Evolutionary conservation across 2,797 vertebrate species (phyloP).

Genomic region (Gymnoscopelus braueri): DNA sequence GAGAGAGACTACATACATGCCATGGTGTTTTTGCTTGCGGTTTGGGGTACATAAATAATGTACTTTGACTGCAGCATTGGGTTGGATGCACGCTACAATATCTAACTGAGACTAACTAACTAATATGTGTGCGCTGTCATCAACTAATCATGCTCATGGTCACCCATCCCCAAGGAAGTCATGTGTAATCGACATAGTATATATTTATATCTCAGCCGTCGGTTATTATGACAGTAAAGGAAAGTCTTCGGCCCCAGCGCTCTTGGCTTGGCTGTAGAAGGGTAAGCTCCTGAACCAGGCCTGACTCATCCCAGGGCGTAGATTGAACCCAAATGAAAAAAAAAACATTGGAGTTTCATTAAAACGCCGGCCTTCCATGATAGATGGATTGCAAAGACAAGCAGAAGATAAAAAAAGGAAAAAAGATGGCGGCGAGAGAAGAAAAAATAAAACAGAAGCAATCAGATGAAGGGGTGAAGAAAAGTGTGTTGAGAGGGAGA

Average conservation of each 20-base stretch:
- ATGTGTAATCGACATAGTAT: not conserved
- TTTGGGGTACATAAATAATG: conserved; percentile 70
- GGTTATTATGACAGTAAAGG: no score
- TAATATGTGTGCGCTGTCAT: conserved; percentile 32
- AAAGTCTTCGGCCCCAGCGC: not conserved
- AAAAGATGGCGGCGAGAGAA: not conserved
- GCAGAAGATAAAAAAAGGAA: conserved; percentile 26
- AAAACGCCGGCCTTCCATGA: conserved; percentile 38
- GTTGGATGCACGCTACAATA: conserved; percentile 48
- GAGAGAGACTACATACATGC: conserved; percentile 56
- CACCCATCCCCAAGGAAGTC: not conserved
- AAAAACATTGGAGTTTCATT: conserved; percentile 57
- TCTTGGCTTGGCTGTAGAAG: conserved; percentile 30
- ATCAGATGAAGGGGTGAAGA: conserved; percentile 62
- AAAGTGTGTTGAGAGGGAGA: conserved; percentile 44
- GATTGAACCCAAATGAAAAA: conserved; percentile 68
- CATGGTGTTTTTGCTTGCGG: conserved; percentile 49
- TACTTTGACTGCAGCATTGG: conserved; percentile 49
- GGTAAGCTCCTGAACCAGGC: conserved; percentile 40
- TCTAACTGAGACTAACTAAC: conserved; percentile 46
- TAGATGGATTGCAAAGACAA: conserved; percentile 54
- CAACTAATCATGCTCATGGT: conserved; percentile 21
- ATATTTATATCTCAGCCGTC: no score
- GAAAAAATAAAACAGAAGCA: conserved; percentile 53
- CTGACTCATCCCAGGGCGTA: conserved; percentile 37